Base-by-base conservation (phyloP, 2,888 invertebrate species). In the Anarsia innoxiella region DNA sequence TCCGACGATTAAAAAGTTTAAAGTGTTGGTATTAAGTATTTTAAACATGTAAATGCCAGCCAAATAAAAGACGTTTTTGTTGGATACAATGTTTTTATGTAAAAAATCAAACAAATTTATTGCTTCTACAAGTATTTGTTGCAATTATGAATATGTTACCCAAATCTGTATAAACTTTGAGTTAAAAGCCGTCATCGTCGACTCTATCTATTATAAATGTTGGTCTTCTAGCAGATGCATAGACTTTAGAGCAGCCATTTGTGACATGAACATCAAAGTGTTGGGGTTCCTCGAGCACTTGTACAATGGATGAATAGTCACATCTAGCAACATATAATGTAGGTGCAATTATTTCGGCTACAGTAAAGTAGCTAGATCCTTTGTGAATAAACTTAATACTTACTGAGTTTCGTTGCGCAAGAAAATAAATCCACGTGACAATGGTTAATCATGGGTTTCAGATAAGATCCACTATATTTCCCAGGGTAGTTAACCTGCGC, bases 351-450 rank as follows among this genome's bases (percentile, higher is more conserved):
- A 19, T 19, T 3, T 19, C 19, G 8, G 3, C 8, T 8, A 5
- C 19, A 19, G 3, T 19, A 3, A 8, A 19, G 19, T 5, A 19
- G 3, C 19, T 3, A 19, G 19, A 19, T 8, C 3, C 19, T 5
- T 19, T 19, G 8, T n/a, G n/a, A n/a, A n/a, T 19, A 19, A 19
- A 19, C 3, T 19, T 19, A 3, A 5, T 25, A 75, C 75, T 77
- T 53, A 83, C 82, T 79, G 14, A 67, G 50, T 19, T 73, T 76
- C 23, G 65, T 36, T 6, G 68, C 59, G 45, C 82, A 83, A 1
- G 82, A 83, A 26, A 62, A 66, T 52, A 82, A 43, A 35, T 83
- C 82, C n/a, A 80, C 64, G 42, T 83, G 82, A 39, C 82, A 83
- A 40, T 83, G 82, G 43, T 83, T 83, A 32, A 83, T 55, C 73